Evolutionary conservation across 2,113 vertebrate genomes (phyloP).

Genomic region (Tor tambroides): DNA sequence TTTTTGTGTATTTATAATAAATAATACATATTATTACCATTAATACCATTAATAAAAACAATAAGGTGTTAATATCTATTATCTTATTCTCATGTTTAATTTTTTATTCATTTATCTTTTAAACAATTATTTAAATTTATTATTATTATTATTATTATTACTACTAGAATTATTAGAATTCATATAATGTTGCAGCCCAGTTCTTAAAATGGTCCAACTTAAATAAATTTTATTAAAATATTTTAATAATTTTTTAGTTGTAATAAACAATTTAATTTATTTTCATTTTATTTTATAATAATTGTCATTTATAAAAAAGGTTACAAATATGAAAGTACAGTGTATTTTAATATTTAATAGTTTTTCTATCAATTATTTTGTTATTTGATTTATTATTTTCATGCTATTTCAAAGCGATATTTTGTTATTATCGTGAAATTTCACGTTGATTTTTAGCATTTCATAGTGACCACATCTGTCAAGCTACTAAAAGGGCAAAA

Average conservation of each 20-base stretch:
- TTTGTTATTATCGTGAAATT: neutral
- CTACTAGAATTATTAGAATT: neutral
- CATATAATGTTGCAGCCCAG: neutral
- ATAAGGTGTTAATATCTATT: too few species aligned
- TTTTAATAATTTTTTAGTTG: too few species aligned
- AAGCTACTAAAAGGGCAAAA: neutral
- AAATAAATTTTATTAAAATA: neutral
- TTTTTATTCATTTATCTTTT: neutral
- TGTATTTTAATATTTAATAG: neutral
- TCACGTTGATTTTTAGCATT: neutral
- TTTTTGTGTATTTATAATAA: neutral
- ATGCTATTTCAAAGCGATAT: neutral
- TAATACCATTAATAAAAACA: neutral
- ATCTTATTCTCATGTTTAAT: too few species aligned
- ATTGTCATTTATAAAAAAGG: neutral
- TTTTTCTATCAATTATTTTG: neutral
- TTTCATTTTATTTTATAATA: too few species aligned
- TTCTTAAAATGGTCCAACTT: neutral
- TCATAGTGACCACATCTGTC: neutral
- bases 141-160: too few species aligned
- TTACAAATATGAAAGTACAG: too few species aligned
- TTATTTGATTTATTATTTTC: neutral
- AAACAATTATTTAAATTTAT: neutral
- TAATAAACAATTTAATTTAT: too few species aligned
- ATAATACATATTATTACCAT: neutral